Conservation (phyloP, 2,888 invertebrate species). For the Erebia ligea region DNA sequence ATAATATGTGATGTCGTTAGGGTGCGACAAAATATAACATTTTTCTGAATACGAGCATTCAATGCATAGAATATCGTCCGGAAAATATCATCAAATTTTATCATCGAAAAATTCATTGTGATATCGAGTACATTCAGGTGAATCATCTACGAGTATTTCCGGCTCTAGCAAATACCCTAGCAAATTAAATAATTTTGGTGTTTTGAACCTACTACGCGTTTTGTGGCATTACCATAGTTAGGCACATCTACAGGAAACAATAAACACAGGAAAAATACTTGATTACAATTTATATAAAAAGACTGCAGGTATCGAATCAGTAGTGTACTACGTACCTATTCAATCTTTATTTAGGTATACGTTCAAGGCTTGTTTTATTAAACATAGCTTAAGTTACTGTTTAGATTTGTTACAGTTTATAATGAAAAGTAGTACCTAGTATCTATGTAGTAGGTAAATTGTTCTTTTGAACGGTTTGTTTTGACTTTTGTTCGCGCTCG, state of each 20-base stretch:
- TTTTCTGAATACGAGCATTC: no score
- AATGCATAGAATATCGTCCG: no score
- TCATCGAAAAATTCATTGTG: neutral
- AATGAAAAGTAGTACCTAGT: neutral
- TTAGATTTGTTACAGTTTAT: constrained; percentile 16
- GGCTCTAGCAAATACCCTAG: no score
- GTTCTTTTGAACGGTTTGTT: constrained; percentile 2
- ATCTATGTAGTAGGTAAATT: neutral
- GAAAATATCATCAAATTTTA: no score
- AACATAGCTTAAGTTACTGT: constrained; percentile 13
- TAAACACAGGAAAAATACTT: constrained; percentile 22
- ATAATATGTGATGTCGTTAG: no score
- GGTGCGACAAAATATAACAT: no score
- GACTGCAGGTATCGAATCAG: neutral
- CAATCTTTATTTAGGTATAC: neutral
- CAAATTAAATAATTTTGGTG: no score
- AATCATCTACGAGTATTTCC: no score
- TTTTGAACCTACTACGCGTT: no score
- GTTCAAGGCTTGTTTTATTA: constrained; percentile 21
- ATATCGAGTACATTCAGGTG: no score
- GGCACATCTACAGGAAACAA: constrained; percentile 6
- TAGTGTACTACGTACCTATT: neutral
- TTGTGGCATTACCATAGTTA: neutral
- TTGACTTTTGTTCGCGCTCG: neutral
- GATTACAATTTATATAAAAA: constrained; percentile 28